Evolutionary conservation across 2,113 vertebrate genomes (phyloP).

Genomic region (Callipepla squamata): DNA sequence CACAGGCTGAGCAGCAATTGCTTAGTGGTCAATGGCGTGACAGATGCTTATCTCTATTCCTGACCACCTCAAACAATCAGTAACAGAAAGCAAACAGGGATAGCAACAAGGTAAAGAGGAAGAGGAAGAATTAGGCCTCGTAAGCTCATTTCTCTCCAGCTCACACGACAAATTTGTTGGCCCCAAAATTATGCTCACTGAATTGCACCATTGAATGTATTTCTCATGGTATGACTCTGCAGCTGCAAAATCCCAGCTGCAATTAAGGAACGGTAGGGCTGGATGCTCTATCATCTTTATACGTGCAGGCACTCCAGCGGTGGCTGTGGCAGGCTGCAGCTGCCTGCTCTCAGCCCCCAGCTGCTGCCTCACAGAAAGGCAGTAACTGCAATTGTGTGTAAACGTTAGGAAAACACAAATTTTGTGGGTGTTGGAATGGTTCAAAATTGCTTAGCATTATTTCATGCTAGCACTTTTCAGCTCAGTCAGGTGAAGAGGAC

Average conservation of each 20-base stretch:
- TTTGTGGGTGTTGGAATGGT: not conserved
- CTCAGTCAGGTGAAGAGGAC: not conserved
- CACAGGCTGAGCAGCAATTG: slow-evolving; percentile 43
- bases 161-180: slow-evolving; percentile 50
- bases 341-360: slow-evolving; percentile 67
- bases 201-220: slow-evolving; percentile 50
- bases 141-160: slow-evolving; percentile 42
- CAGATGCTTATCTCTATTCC: slow-evolving; percentile 11
- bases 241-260: slow-evolving; percentile 74
- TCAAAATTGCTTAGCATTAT: not conserved
- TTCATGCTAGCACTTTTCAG: not conserved
- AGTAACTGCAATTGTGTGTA: slow-evolving; percentile 23
- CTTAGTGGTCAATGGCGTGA: slow-evolving; percentile 2
- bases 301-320: slow-evolving; percentile 30
- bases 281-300: slow-evolving; percentile 44
- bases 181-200: slow-evolving; percentile 26
- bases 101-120: not conserved
- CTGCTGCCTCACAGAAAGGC: slow-evolving; percentile 67
- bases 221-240: slow-evolving; percentile 59
- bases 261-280: slow-evolving; percentile 58
- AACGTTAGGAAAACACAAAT: slow-evolving; percentile 58
- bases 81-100: not conserved
- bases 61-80: slow-evolving; percentile 5
- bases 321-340: slow-evolving; percentile 68
- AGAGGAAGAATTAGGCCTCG: not conserved